Percentiles rank a stretch among this genome's conserved stretches.
phyloP scores from a whole-genome alignment of 2,888 invertebrate genomes.

The Drosophila dives region DNA sequence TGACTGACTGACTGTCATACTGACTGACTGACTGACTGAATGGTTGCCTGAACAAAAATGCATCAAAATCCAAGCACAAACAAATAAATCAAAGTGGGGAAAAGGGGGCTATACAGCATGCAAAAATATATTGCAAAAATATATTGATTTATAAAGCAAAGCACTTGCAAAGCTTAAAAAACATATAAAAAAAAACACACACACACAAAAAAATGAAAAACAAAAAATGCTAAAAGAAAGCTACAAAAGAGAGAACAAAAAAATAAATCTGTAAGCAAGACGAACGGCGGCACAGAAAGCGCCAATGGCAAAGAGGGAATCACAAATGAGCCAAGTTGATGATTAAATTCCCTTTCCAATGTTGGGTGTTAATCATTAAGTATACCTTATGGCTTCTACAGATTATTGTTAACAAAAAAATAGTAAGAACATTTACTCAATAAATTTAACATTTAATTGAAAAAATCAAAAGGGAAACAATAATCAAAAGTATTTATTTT shows the following conservation, averaged over 20 bases:
- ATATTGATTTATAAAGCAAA: slow-evolving; percentile 75
- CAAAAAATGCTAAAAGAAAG: slow-evolving; percentile 16
- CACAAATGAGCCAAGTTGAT: slow-evolving; percentile 39
- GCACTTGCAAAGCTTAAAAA: slow-evolving; percentile 69
- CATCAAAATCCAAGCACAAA: slow-evolving; percentile 57
- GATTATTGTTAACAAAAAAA: background rate
- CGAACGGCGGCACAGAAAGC: slow-evolving; percentile 56
- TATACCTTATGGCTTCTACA: background rate
- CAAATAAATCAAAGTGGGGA: slow-evolving; percentile 32
- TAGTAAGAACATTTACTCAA: background rate
- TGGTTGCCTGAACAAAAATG: slow-evolving; percentile 43
- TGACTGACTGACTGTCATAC: slow-evolving; percentile 26
- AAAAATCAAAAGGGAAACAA: background rate
- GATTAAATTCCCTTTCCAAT: slow-evolving; percentile 48
- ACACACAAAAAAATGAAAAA: slow-evolving; percentile 12
- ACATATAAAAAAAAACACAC: slow-evolving; percentile 22
- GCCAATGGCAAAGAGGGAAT: slow-evolving; percentile 58
- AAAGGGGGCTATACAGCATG: slow-evolving; percentile 34
- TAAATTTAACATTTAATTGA: background rate
- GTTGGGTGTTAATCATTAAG: background rate
- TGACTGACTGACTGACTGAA: slow-evolving; percentile 32
- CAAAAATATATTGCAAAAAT: slow-evolving; percentile 74
- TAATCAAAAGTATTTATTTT: background rate
- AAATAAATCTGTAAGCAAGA: slow-evolving; percentile 62
- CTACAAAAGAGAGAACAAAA: slow-evolving; percentile 27